Base-by-base conservation (phyloP, 2,797 vertebrate genomes). In the Falco berigora region DNA sequence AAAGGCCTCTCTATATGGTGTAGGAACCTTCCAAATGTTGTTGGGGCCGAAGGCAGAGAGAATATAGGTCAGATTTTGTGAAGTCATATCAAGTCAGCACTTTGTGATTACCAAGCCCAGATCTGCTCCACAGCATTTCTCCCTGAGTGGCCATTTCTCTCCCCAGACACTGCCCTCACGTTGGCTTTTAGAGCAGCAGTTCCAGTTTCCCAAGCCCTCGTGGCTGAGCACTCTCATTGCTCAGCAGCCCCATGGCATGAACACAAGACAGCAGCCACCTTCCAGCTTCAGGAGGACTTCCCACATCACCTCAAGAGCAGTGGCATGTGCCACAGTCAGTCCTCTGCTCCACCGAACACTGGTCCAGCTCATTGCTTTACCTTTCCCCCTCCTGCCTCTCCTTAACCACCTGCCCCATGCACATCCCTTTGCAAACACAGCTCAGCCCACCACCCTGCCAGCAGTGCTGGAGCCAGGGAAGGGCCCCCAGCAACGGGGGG, bases 401-500 rank as follows among this genome's bases (percentile, higher is more conserved):
- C 72, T 55, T 34, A 52, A 23, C 36, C 52, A 23, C 2, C 28
- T 17, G 4, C 12, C 8, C 40, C 59, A 40, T 9, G 6, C 9
- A 2, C 3, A 40, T 9, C 17, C 20, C 32, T 71, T 6, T 9
- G 32, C n/a, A 25, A 44, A 8, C 47, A 22, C 66, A 50, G 52
- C 53, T 56, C 77, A 44, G 7, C 15, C 30, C 52, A 46, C 44
- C 22, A 5, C 8, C 1, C 38, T 63, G 16, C 53, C 56, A 62
- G 38, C 34, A 22, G 38, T 22, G 38, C 28, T 24, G 22, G 55
- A 66, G 52, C 52, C 59, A 64, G 64, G 69, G 14, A 76, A 49
- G 27, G 12, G 10, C 10, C 52, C 47, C 17, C 18, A 10, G 34
- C 8, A 38, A 16, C 1, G 2, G 9, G 25, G 42, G 1, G 11